Percentiles rank a stretch among this genome's conserved stretches.
Evolutionary conservation across 2,113 vertebrate genomes (phyloP).

Genomic region (Nasalis larvatus): DNA sequence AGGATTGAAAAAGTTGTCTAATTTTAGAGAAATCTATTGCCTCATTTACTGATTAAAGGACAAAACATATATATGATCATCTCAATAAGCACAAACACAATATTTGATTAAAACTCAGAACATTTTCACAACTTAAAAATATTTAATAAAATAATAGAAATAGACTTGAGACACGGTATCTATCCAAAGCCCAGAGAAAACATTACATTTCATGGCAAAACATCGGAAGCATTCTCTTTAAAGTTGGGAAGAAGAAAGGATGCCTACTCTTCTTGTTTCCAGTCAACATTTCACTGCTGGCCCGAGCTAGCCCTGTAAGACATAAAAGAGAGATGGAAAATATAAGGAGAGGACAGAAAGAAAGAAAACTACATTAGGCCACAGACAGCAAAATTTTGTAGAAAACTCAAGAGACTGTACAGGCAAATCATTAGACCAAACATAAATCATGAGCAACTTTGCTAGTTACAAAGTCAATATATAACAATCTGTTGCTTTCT

Average conservation of each 20-base stretch:
- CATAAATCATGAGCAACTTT: background rate
- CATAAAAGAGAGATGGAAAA: background rate
- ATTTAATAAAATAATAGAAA: background rate
- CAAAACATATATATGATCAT: background rate
- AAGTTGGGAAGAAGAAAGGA: background rate
- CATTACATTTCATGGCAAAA: background rate
- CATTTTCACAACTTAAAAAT: background rate
- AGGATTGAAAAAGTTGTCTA: background rate
- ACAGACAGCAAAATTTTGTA: background rate
- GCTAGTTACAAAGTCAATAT: background rate
- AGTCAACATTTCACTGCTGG: background rate
- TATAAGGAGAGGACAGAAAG: background rate
- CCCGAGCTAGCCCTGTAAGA: background rate
- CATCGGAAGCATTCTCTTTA: background rate
- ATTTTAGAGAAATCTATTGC: background rate
- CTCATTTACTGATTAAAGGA: background rate
- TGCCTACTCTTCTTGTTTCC: background rate
- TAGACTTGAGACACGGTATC: background rate
- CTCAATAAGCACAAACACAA: background rate
- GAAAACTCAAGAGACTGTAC: background rate
- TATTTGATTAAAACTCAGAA: constrained; percentile 6
- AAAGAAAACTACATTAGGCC: background rate
- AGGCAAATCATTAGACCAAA: background rate
- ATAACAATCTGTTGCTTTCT: background rate
- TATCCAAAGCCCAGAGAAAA: background rate